These are phyloP conservation scores for Cabera pusaria DNA, from an alignment of 2,888 invertebrate species.

Conservation along the genomic window DNA sequence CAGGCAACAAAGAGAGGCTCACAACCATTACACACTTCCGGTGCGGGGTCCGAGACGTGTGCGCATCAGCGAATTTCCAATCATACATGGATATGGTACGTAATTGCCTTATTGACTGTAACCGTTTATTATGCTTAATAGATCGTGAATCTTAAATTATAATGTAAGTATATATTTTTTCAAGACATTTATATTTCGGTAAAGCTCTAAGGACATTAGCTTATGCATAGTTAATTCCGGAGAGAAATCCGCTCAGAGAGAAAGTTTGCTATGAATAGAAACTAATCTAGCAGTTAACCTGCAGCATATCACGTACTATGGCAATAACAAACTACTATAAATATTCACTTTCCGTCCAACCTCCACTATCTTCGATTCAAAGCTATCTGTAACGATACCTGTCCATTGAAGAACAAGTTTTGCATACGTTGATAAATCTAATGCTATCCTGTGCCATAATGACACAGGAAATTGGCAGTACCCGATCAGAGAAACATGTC, in stretches of 20 bases:
- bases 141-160: no score
- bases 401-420: slow-evolving; percentile 19
- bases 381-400: slow-evolving; percentile 27
- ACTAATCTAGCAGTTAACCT: slow-evolving; percentile 65
- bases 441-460: slow-evolving; percentile 10
- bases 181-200: no score
- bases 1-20: slow-evolving; percentile 38
- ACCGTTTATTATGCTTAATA: slow-evolving; percentile 6
- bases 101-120: slow-evolving; percentile 26
- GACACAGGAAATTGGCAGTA: slow-evolving; percentile 13
- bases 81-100: slow-evolving; percentile 75
- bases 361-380: slow-evolving; percentile 37
- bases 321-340: slow-evolving; percentile 54
- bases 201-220: slow-evolving; percentile 37
- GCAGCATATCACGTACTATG: slow-evolving; percentile 56
- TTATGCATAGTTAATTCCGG: slow-evolving; percentile 43
- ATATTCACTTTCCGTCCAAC: slow-evolving; percentile 58
- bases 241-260: slow-evolving; percentile 61
- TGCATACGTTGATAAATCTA: slow-evolving; percentile 3
- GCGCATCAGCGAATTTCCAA: slow-evolving; percentile 70
- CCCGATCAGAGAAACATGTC: slow-evolving; percentile 10
- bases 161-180: no score
- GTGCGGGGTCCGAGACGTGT: slow-evolving; percentile 62
- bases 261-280: slow-evolving; percentile 75
- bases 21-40: slow-evolving; percentile 62